Evolutionary conservation across 2,113 vertebrate species (phyloP).

Genomic region (Ptilorrhoa leucosticta): DNA sequence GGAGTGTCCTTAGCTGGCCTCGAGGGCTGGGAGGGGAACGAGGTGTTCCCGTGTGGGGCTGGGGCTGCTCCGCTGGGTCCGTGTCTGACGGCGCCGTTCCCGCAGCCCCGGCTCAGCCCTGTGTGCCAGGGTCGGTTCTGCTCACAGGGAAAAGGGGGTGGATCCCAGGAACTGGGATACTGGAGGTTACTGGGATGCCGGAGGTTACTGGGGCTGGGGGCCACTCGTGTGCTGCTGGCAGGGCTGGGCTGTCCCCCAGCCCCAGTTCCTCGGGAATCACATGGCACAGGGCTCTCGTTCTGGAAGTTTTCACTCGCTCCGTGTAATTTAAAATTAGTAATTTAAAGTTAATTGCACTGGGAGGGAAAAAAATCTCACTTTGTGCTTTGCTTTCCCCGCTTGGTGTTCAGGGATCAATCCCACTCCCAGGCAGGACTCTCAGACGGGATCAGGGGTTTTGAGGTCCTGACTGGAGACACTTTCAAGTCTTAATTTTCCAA

Average conservation of each 20-base stretch:
- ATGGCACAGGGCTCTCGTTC: background rate
- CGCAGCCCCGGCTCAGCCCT: fast-evolving
- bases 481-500: background rate
- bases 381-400: background rate
- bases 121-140: fast-evolving
- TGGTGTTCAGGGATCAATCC: background rate
- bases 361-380: background rate
- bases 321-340: background rate
- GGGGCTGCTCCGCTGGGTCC: background rate
- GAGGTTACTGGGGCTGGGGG: background rate
- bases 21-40: fast-evolving
- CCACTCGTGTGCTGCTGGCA: background rate
- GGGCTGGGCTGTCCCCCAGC: background rate
- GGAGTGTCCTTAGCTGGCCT: background rate
- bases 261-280: background rate
- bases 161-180: background rate
- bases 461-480: background rate
- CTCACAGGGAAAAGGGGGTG: background rate
- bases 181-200: background rate
- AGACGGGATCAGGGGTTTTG: background rate
- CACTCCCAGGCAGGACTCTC: background rate
- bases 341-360: background rate
- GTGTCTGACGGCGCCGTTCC: fast-evolving
- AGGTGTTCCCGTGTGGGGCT: fast-evolving
- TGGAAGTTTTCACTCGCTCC: background rate